Conservation (phyloP, 2,888 invertebrate species). For the Thymelicus sylvestris region DNA sequence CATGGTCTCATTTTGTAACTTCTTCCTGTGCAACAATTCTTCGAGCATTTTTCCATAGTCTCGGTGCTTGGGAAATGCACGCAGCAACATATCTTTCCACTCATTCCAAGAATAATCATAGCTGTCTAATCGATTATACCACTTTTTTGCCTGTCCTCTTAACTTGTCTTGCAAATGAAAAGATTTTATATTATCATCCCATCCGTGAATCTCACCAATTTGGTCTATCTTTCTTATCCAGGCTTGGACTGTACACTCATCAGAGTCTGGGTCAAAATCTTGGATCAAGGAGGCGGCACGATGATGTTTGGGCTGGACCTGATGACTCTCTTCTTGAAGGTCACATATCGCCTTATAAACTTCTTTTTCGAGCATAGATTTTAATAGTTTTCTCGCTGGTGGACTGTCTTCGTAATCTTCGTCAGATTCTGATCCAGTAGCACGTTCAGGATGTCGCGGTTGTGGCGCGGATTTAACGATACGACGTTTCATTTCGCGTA, state of each 20-base stretch:
- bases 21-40: slow-evolving; percentile 45
- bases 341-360: not conserved
- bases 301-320: slow-evolving; percentile 4
- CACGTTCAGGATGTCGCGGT: too few relatives aligned
- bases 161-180: slow-evolving; percentile 46
- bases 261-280: slow-evolving; percentile 40
- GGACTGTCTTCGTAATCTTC: not conserved
- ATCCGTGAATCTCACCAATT: slow-evolving; percentile 44
- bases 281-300: slow-evolving; percentile 25
- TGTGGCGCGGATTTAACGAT: too few relatives aligned
- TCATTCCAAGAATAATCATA: slow-evolving; percentile 48
- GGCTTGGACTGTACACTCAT: slow-evolving; percentile 37
- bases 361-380: not conserved
- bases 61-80: slow-evolving; percentile 47
- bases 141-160: slow-evolving; percentile 46
- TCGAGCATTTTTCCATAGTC: slow-evolving; percentile 45
- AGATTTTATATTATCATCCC: slow-evolving; percentile 44
- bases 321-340: too few relatives aligned
- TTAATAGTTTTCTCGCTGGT: slow-evolving; percentile 7
- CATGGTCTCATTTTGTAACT: slow-evolving; percentile 44
- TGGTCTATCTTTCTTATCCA: slow-evolving; percentile 46
- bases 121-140: slow-evolving; percentile 47
- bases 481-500: too few relatives aligned
- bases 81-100: slow-evolving; percentile 46
- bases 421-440: slow-evolving; percentile 6